Percentiles rank a stretch among this genome's conserved stretches.
phyloP scores from a whole-genome alignment of 1,140 invertebrate species.

The Apolygus lucorum region DNA sequence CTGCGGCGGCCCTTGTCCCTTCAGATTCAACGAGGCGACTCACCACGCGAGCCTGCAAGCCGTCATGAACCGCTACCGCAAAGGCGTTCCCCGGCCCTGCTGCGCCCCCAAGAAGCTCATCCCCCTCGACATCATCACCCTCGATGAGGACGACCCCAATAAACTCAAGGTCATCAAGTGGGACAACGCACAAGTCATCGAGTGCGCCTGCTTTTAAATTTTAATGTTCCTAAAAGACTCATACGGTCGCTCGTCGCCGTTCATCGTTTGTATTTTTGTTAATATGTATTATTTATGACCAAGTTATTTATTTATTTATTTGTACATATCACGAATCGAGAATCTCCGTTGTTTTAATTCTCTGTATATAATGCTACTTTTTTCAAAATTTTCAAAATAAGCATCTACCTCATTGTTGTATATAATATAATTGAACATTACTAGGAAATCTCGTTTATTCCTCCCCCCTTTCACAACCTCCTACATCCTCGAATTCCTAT shows the following conservation, averaged over 20 bases:
- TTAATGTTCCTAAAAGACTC: constrained; percentile 4
- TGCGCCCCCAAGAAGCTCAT: constrained; percentile 60
- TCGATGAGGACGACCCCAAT: constrained; percentile 51
- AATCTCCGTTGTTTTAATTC: not conserved
- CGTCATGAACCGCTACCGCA: constrained; percentile 53
- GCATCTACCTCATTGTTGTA: constrained; percentile 10
- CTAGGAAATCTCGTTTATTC: too few species aligned
- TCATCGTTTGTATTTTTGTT: not conserved
- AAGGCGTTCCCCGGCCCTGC: constrained; percentile 53
- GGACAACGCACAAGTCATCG: constrained; percentile 60
- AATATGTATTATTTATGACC: constrained; percentile 16
- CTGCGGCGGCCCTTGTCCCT: constrained; percentile 61
- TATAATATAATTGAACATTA: not conserved
- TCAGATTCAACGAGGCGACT: constrained; percentile 56
- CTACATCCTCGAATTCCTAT: too few species aligned
- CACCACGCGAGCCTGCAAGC: constrained; percentile 65
- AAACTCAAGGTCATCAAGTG: constrained; percentile 59
- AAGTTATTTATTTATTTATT: constrained; percentile 24
- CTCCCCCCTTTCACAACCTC: too few species aligned
- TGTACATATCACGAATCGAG: constrained; percentile 13
- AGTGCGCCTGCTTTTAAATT: constrained; percentile 59
- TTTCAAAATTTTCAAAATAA: not conserved
- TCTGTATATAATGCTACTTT: not conserved
- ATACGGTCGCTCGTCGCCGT: not conserved
- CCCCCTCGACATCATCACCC: constrained; percentile 57